phyloP scores from a whole-genome alignment of 2,113 vertebrate genomes.

The Aythya baeri region DNA sequence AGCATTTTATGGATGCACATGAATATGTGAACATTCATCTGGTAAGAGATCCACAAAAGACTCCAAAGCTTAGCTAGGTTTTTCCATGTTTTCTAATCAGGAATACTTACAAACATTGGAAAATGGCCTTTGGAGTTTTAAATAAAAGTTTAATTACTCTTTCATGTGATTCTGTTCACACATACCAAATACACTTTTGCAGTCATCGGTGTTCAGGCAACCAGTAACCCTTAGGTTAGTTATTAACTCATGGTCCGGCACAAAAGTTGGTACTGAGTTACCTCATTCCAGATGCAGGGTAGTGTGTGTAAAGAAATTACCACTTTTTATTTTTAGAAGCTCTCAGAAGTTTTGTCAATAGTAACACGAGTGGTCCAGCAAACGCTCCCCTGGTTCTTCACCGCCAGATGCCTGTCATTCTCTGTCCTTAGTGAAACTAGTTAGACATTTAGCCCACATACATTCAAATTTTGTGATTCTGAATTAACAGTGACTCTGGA shows the following conservation, averaged over 20 bases:
- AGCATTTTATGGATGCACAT: accelerated
- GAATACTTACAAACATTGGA: neutral
- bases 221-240: neutral
- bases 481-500: neutral
- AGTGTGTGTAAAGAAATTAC: neutral
- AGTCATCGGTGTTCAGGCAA: neutral
- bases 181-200: neutral
- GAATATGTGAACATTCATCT: neutral
- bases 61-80: neutral
- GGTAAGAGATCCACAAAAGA: neutral
- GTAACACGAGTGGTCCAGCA: neutral
- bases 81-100: neutral
- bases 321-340: constrained; percentile 26
- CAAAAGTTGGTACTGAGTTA: neutral
- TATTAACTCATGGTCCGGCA: neutral
- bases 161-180: neutral
- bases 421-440: neutral
- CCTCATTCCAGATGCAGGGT: neutral
- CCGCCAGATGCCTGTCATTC: neutral
- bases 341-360: constrained; percentile 13
- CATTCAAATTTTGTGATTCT: neutral
- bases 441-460: neutral
- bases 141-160: neutral
- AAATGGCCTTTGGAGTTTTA: neutral
- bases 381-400: neutral